Evolutionary conservation across 2,888 invertebrate species (phyloP).

Genomic region (Melipona beecheii): DNA sequence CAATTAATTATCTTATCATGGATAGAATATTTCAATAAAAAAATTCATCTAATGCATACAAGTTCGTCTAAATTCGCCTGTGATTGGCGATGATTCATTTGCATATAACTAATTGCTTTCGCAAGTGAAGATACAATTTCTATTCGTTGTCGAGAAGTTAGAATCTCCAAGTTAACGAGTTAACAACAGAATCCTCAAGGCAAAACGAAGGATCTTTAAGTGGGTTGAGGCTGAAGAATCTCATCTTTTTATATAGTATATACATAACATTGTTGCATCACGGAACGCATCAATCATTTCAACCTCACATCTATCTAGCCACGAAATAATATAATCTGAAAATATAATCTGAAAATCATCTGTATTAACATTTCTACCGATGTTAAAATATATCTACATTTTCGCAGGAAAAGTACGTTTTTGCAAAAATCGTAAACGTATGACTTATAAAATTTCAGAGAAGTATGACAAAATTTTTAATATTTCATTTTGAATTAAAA

Average conservation of each 20-base stretch:
- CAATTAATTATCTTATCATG: background rate
- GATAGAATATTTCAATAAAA: background rate
- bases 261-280: conserved; percentile 50
- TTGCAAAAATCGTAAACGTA: background rate
- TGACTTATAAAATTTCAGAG: background rate
- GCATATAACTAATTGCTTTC: conserved; percentile 18
- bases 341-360: conserved; percentile 19
- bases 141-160: conserved; percentile 15
- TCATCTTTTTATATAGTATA: conserved; percentile 52
- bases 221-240: conserved; percentile 77
- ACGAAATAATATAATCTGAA: conserved; percentile 21
- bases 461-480: background rate
- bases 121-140: conserved; percentile 26
- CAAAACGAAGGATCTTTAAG: conserved; percentile 72
- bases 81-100: background rate
- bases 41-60: background rate
- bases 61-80: background rate
- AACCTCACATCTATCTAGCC: background rate
- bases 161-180: conserved; percentile 46
- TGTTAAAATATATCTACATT: background rate
- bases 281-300: conserved; percentile 50
- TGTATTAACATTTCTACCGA: background rate
- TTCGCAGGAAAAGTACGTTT: background rate
- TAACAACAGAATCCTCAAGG: conserved; percentile 70
- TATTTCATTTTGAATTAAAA: background rate